These are phyloP conservation scores for Aricia artaxerxes DNA, from an alignment of 2,888 invertebrate genomes.

Conservation along the genomic window DNA sequence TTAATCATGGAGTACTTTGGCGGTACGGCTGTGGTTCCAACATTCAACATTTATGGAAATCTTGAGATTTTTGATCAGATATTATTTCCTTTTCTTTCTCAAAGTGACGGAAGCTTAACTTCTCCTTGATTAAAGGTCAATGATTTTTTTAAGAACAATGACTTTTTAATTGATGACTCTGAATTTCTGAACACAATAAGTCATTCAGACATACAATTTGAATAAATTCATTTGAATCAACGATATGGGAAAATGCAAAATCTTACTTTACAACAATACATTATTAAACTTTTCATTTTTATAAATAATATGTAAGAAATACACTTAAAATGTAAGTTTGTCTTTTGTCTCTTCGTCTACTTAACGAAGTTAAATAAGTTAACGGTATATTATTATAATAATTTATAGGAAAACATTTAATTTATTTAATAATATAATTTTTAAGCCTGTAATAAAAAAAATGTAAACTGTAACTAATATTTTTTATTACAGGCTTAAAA, in stretches of 20 bases:
- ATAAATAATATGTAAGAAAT: neutral
- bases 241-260: conserved; percentile 8
- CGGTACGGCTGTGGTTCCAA: neutral
- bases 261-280: neutral
- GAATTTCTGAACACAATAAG: neutral
- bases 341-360: too few relatives aligned
- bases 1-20: neutral
- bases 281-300: neutral
- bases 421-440: too few relatives aligned
- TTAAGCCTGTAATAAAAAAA: too few relatives aligned
- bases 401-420: too few relatives aligned
- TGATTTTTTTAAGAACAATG: conserved; percentile 4
- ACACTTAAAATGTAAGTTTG: too few relatives aligned
- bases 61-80: neutral
- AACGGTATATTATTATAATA: too few relatives aligned
- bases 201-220: neutral
- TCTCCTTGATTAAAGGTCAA: conserved; percentile 7
- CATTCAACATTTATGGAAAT: neutral
- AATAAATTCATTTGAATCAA: neutral
- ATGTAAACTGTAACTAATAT: too few relatives aligned
- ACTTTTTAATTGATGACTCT: conserved; percentile 16
- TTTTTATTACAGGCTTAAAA: too few relatives aligned
- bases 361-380: too few relatives aligned
- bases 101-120: neutral
- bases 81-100: neutral